phyloP scores from a whole-genome alignment of 2,888 invertebrate species.

The Operophtera brumata region DNA sequence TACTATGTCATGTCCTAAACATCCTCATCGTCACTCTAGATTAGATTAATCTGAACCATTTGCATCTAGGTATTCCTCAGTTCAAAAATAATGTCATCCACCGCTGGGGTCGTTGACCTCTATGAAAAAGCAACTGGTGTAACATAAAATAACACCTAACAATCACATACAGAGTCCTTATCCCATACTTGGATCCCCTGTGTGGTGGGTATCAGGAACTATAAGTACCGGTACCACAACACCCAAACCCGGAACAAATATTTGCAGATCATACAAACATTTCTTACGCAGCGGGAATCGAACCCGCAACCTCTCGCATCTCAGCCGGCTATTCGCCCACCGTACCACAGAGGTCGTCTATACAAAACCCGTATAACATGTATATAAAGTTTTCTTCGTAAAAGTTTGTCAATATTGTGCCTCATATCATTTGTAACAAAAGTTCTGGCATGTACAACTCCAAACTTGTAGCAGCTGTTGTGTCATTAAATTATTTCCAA shows the following conservation, averaged over 20 bases:
- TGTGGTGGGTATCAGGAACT: no score
- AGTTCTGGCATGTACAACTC: slow-evolving; percentile 9
- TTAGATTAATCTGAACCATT: neutral
- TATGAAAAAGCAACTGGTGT: no score
- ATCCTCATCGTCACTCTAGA: no score
- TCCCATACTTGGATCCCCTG: no score
- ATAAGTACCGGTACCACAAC: no score
- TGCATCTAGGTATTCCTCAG: neutral
- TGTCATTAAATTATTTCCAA: slow-evolving; percentile 14
- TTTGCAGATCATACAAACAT: no score
- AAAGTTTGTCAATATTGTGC: slow-evolving; percentile 19
- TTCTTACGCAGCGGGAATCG: no score
- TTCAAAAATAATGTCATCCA: neutral
- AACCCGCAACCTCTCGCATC: no score
- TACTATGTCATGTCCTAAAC: no score
- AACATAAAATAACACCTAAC: neutral
- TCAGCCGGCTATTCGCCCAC: no score
- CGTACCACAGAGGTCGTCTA: slow-evolving; percentile 8
- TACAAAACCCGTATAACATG: neutral
- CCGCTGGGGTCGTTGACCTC: neutral
- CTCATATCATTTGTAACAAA: slow-evolving; percentile 23
- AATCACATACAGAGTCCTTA: slow-evolving; percentile 3
- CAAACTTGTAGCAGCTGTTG: slow-evolving; percentile 18
- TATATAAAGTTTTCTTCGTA: slow-evolving; percentile 14
- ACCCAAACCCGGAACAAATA: no score